Evolutionary conservation across 2,797 vertebrate species (phyloP).

Genomic region (Nyctibius grandis): DNA sequence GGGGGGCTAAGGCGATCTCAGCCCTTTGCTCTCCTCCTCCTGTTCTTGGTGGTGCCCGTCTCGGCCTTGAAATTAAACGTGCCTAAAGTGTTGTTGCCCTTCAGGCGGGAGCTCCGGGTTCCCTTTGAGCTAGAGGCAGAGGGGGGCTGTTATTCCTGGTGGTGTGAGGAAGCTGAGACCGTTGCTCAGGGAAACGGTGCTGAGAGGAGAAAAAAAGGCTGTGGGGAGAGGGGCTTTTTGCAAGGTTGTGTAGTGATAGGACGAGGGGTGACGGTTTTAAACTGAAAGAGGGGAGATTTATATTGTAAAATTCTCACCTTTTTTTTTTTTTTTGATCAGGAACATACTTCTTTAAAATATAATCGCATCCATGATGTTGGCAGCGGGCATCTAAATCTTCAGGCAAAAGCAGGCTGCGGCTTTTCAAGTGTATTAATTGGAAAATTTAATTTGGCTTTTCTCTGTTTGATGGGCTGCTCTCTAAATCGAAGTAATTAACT

Average conservation of each 20-base stretch:
- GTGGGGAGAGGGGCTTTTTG: no score
- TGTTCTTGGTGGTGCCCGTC: background rate
- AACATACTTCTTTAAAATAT: background rate
- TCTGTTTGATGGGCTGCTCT: background rate
- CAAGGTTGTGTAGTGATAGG: no score
- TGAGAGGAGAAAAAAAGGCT: no score
- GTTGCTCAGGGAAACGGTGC: background rate
- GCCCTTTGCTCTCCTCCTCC: no score
- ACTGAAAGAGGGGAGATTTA: no score
- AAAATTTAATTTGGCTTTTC: background rate
- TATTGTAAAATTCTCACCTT: background rate
- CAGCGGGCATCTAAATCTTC: background rate
- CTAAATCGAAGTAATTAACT: background rate
- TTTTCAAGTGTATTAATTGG: background rate
- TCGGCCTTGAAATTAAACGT: slow-evolving; percentile 59
- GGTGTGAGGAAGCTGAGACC: no score
- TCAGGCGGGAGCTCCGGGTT: slow-evolving; percentile 39
- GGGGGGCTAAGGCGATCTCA: background rate
- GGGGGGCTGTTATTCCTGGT: slow-evolving; percentile 63
- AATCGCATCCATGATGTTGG: background rate
- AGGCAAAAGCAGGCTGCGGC: background rate
- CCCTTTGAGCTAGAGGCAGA: slow-evolving; percentile 65
- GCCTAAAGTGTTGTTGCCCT: slow-evolving; percentile 64
- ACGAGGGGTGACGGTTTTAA: no score
- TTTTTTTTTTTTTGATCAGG: background rate